Evolutionary conservation across 1,140 invertebrate species (phyloP).

Genomic region (Papilio xuthus): DNA sequence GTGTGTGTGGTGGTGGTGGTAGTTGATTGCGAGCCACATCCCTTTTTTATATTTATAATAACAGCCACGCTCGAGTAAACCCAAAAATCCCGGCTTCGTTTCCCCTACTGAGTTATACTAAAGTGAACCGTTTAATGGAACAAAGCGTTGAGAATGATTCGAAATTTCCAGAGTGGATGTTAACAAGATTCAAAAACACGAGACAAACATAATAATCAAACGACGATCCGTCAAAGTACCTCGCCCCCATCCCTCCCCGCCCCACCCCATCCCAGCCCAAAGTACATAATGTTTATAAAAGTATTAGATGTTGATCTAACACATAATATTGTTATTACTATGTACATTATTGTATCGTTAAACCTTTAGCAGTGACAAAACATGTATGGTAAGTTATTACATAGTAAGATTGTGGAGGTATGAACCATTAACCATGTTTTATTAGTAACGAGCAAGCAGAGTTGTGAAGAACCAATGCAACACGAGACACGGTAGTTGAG

Average conservation of each 20-base stretch:
- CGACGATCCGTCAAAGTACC: too few relatives aligned
- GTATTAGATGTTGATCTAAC: too few relatives aligned
- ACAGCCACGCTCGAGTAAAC: too few relatives aligned
- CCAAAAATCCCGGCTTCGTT: too few relatives aligned
- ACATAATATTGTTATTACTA: too few relatives aligned
- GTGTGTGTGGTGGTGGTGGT: too few relatives aligned
- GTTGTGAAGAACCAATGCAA: constrained; percentile 16
- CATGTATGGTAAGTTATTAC: not conserved
- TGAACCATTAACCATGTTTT: not conserved
- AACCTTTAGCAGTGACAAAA: not conserved
- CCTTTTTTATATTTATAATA: too few relatives aligned
- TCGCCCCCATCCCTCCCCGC: too few relatives aligned
- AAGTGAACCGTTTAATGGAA: not conserved
- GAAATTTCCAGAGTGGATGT: not conserved
- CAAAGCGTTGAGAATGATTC: not conserved
- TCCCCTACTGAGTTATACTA: too few relatives aligned
- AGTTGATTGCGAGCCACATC: too few relatives aligned
- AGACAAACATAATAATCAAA: not conserved
- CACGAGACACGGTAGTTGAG: constrained; percentile 49
- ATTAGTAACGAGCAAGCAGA: not conserved
- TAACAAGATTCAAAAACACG: not conserved
- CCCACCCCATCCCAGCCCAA: too few relatives aligned
- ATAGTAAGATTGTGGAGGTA: not conserved
- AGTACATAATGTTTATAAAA: too few relatives aligned
- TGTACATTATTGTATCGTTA: not conserved